A percentile compares a stretch with the other conserved stretches of the same genome.
phyloP scores from a whole-genome alignment of 2,113 vertebrate species.

The Zosterops hypoxanthus region DNA sequence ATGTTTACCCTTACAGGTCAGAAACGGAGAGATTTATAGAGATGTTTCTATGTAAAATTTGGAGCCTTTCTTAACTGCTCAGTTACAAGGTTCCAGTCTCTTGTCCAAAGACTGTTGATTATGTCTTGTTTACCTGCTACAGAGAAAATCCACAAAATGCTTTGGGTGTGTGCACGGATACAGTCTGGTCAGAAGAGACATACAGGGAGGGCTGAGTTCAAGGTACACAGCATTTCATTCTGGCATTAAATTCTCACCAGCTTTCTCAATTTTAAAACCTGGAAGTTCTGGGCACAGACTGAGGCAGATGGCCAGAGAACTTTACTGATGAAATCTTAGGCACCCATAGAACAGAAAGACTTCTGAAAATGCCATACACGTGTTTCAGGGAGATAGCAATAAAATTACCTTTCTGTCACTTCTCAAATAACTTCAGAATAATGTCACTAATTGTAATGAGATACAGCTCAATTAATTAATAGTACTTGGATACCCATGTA shows the following conservation, averaged over 20 bases:
- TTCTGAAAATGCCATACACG: not conserved
- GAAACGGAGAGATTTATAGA: not conserved
- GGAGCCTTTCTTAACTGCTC: not conserved
- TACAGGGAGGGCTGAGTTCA: not conserved
- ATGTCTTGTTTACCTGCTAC: not conserved
- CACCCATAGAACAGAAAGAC: not conserved
- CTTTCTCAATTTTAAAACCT: not conserved
- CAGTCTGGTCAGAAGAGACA: not conserved
- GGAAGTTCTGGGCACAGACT: not conserved
- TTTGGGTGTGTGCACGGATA: not conserved
- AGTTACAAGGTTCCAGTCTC: not conserved
- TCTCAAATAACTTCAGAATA: not conserved
- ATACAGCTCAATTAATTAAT: not conserved
- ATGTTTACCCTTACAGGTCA: not conserved
- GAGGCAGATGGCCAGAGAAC: not conserved
- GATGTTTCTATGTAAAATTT: not conserved
- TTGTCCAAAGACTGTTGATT: not conserved
- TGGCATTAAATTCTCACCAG: not conserved
- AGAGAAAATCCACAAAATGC: not conserved
- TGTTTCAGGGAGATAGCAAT: not conserved
- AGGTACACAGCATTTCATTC: not conserved
- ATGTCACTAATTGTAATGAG: not conserved
- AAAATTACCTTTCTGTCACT: not conserved
- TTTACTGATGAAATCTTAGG: not conserved
- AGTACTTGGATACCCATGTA: not conserved